Conservation (phyloP, 37 sponge, comb jelly and placozoan species). For the Tethya wilhelma region DNA sequence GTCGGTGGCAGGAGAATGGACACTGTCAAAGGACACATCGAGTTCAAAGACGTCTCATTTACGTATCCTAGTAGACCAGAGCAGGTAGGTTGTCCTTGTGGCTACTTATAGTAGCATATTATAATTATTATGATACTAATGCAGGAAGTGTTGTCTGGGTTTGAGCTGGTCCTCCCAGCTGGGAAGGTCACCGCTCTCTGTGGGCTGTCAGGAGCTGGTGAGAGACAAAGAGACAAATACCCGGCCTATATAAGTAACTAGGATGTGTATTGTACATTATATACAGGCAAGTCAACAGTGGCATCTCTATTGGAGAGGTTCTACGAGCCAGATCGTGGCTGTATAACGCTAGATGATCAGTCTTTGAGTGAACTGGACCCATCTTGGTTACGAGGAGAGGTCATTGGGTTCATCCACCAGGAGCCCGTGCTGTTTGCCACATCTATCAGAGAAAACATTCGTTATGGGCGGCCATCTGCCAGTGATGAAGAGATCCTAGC, state of each 20-base stretch:
- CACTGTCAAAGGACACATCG: constrained; percentile 60
- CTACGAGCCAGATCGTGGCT: constrained; percentile 71
- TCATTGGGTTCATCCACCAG: constrained; percentile 93
- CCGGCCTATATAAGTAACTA: not conserved
- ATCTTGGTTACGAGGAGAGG: constrained; percentile 80
- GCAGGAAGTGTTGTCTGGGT: constrained; percentile 75
- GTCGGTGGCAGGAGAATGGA: constrained; percentile 58
- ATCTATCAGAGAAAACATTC: constrained; percentile 85
- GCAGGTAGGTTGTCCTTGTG: constrained; percentile 46
- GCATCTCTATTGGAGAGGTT: constrained; percentile 91
- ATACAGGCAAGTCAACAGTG: constrained; percentile 91
- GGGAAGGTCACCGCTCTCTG: constrained; percentile 95
- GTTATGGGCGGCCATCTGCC: constrained; percentile 84
- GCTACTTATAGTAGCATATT: not conserved
- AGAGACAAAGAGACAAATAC: not conserved
- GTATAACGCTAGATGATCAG: constrained; percentile 15
- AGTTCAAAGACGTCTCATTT: constrained; percentile 83
- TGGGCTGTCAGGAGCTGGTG: constrained; percentile 96
- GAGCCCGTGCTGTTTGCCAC: constrained; percentile 95
- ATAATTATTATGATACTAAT: too few relatives aligned
- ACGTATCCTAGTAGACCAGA: constrained; percentile 83
- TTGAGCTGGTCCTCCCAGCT: constrained; percentile 70
- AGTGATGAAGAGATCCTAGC: constrained; percentile 76
- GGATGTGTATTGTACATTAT: not conserved
- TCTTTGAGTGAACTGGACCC: constrained; percentile 68